Evolutionary conservation across 1,140 invertebrate genomes (phyloP).

Genomic region (Lasioglossum albipes): DNA sequence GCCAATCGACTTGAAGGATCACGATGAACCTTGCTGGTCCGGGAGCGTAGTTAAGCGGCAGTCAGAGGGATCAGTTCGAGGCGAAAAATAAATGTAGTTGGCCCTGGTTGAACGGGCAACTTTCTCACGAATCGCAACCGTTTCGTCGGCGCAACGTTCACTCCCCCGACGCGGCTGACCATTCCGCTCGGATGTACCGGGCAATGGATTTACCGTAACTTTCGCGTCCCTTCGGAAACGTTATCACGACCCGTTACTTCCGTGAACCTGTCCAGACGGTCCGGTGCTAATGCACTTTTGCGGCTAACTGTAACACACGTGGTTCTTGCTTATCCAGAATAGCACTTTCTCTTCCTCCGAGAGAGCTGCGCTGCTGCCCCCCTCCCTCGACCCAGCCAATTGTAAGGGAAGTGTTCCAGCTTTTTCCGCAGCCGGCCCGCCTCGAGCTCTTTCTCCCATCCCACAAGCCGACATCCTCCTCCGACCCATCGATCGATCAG

Average conservation of each 20-base stretch:
- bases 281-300: constrained; percentile 57
- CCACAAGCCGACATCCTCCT: not conserved
- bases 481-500: constrained; percentile 17
- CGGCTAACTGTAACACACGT: constrained; percentile 29
- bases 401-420: constrained; percentile 36
- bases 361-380: no score
- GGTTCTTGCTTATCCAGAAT: constrained; percentile 38
- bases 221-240: constrained; percentile 15
- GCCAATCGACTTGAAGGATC: no score
- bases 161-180: not conserved
- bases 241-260: constrained; percentile 51
- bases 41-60: not conserved
- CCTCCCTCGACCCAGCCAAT: not conserved
- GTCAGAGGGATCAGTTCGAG: not conserved
- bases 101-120: not conserved
- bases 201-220: constrained; percentile 35
- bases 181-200: not conserved
- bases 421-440: constrained; percentile 30
- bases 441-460: constrained; percentile 21
- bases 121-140: not conserved
- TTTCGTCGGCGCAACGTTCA: not conserved
- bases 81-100: not conserved
- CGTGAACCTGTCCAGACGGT: constrained; percentile 39
- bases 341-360: constrained; percentile 42
- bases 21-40: no score